Conservation (phyloP, 2,888 invertebrate genomes). For the Adineta ricciae region DNA sequence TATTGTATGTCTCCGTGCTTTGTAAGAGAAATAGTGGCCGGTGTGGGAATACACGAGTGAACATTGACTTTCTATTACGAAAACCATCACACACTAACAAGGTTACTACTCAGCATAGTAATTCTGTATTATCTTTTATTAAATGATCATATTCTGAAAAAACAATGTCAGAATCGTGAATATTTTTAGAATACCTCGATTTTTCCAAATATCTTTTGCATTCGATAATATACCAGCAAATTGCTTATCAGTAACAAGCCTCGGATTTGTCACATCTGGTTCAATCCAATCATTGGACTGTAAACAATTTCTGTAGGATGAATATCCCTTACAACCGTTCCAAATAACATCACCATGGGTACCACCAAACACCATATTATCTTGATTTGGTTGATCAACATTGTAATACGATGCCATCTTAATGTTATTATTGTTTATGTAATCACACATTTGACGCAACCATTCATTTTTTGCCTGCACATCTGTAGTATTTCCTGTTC, state of each 20-base stretch:
- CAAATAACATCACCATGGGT: background rate
- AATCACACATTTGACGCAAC: background rate
- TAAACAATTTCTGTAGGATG: background rate
- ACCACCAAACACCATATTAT: background rate
- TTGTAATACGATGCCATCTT: background rate
- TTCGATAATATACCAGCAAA: background rate
- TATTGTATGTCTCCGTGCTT: too few species aligned
- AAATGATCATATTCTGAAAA: too few species aligned
- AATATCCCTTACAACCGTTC: background rate
- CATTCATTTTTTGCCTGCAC: conserved; percentile 1
- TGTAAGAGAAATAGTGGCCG: too few species aligned
- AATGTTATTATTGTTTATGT: background rate
- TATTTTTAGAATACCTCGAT: too few species aligned
- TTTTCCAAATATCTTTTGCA: too few species aligned
- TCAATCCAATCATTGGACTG: background rate
- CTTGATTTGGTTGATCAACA: background rate
- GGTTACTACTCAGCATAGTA: too few species aligned
- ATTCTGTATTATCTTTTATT: too few species aligned
- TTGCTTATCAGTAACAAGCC: background rate
- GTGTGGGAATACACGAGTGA: too few species aligned
- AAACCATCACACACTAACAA: too few species aligned
- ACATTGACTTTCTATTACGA: too few species aligned
- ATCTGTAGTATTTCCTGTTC: conserved; percentile 2
- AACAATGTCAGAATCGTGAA: too few species aligned
- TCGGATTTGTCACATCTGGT: background rate